These are phyloP conservation scores for Antheraea assamensis DNA, from an alignment of 2,888 invertebrate species.

Conservation along the genomic window DNA sequence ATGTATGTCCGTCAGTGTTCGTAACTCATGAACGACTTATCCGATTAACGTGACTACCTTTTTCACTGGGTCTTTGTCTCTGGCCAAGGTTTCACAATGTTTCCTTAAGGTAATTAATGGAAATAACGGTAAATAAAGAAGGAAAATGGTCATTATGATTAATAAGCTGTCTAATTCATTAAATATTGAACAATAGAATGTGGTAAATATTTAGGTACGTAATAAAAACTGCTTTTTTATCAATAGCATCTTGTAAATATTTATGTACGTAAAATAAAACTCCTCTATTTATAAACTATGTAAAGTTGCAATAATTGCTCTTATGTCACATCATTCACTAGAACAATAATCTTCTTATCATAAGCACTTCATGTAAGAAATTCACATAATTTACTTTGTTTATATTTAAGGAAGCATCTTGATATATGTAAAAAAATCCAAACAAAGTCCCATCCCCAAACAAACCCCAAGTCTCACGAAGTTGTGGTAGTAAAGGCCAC, in stretches of 20 bases:
- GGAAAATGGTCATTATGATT: not conserved
- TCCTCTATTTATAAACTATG: no score
- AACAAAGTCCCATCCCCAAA: no score
- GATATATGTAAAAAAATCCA: no score
- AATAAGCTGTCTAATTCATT: not conserved
- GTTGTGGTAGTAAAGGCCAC: no score
- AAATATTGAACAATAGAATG: no score
- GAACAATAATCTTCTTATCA: not conserved
- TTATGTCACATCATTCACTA: not conserved
- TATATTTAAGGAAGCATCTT: not conserved
- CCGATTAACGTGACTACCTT: not conserved
- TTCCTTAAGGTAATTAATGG: not conserved
- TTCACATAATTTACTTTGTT: not conserved
- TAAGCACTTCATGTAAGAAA: not conserved
- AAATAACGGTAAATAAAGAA: not conserved
- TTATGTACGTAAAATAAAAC: no score
- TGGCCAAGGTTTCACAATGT: not conserved
- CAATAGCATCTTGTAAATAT: no score
- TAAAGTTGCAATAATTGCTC: no score
- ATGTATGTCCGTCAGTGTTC: not conserved
- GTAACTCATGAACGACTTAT: not conserved
- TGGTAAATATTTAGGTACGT: not conserved
- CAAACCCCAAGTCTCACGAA: no score
- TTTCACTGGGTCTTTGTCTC: not conserved
- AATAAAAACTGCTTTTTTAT: not conserved